Evolutionary conservation across 2,797 vertebrate genomes (phyloP).

Genomic region (Rhinoraja longicauda): DNA sequence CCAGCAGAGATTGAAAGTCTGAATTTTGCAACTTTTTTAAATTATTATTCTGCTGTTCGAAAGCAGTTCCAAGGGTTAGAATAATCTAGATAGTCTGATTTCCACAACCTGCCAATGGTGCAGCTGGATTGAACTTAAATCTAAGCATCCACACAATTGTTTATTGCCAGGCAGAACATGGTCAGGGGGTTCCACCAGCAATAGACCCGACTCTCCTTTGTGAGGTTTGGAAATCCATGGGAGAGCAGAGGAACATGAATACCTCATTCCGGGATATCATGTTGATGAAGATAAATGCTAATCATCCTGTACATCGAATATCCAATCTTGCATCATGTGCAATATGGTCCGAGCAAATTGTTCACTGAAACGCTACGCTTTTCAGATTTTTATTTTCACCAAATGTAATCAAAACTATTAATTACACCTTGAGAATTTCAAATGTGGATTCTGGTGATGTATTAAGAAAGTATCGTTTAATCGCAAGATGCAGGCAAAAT

Average conservation of each 20-base stretch:
- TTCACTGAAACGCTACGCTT: background rate
- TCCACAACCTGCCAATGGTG: background rate
- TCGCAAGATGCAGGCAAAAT: background rate
- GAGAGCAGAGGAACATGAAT: background rate
- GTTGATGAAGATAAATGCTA: background rate
- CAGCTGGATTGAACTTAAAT: background rate
- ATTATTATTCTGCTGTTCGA: background rate
- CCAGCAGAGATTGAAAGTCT: background rate
- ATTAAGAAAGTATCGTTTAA: background rate
- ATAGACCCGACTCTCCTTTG: background rate
- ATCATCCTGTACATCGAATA: background rate
- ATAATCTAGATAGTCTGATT: background rate
- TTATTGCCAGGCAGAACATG: background rate
- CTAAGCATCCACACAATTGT: background rate
- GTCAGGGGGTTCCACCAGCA: background rate
- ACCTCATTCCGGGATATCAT: background rate
- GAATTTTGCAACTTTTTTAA: background rate
- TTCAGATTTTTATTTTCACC: background rate
- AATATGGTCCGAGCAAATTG: no score
- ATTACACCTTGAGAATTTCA: background rate
- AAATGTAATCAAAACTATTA: background rate
- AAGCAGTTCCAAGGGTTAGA: background rate
- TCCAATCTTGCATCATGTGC: background rate
- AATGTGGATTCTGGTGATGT: background rate
- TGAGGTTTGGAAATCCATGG: background rate